These are phyloP conservation scores for Lapara coniferarum DNA, from an alignment of 2,888 invertebrate species.

Conservation along the genomic window DNA sequence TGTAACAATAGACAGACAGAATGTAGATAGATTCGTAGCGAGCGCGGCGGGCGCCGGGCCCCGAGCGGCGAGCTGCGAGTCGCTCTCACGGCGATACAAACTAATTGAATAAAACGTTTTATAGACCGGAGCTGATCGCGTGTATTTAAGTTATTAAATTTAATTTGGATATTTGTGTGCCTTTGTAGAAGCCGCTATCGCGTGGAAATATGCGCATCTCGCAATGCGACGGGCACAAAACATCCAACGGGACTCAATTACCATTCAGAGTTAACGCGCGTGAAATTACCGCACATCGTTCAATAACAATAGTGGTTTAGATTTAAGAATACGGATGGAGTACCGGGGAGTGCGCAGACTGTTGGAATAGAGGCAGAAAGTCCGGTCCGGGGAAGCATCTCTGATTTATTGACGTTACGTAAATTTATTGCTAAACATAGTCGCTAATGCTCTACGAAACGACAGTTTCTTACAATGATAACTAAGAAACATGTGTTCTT, in stretches of 20 bases:
- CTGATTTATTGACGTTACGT: no score
- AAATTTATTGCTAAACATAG: no score
- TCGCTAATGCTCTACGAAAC: no score
- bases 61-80: no score
- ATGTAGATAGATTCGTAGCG: neutral
- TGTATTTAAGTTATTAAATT: constrained; percentile 24
- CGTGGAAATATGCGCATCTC: constrained; percentile 22
- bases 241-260: constrained; percentile 16
- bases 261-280: neutral
- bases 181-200: constrained; percentile 23
- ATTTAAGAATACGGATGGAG: constrained; percentile 25
- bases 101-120: constrained; percentile 22
- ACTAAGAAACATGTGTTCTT: no score
- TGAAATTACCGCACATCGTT: constrained; percentile 18
- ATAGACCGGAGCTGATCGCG: constrained; percentile 13
- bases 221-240: neutral
- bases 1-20: no score
- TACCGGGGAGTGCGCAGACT: no score
- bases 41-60: neutral
- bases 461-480: no score
- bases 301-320: neutral
- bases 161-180: constrained; percentile 23
- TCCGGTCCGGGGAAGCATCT: no score
- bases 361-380: no score
- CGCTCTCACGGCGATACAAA: neutral